Base-by-base conservation (phyloP, 2,797 vertebrate genomes). In the Anguilla marmorata region DNA sequence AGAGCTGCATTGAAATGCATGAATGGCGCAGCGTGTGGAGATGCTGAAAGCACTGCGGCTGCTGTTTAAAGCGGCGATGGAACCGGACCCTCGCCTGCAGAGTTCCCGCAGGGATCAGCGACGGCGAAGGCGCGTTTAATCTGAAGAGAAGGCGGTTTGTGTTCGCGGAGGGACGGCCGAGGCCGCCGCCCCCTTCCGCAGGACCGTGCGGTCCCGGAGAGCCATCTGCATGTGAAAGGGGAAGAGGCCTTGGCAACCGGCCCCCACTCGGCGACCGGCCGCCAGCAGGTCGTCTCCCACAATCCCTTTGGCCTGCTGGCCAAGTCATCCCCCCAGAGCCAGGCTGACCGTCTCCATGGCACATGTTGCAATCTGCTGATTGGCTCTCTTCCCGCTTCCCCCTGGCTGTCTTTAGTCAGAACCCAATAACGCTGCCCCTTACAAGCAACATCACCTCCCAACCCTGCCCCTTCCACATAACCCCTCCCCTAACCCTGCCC, bases 221-320 rank as follows among this genome's bases (percentile, higher is more conserved):
- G 37, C 48, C 85, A 69, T 86, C 60, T 60, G 85, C 58, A 69
- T 60, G 85, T 63, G 85, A 86, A 66, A 66, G 85, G 37, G 85
- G 85, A 69, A 48, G 14, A 33, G 19, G 58, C 60, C 85, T 69
- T 48, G 50, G 50, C 83, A 85, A 37, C 60, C 37, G 54, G 30
- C 60, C 60, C 60, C 37, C 19, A 9, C 60, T 60, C 60, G 1
- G 58, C 16, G 9, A 45, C 85, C 85, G 37, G 74, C 74, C 37
- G 74, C 8, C 74, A 76, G 33, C 74, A 0, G 12, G 30, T 69
- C 33, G 60, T 24, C 58, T 24, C 56, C 60, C 33, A 14, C 56
- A 66, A 14, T 86, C 3, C 85, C 21, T 86, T 50, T 41, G 85
- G 60, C 76, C 76, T 11, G 41, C 76, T 12, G 6, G 37, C 76